phyloP scores from a whole-genome alignment of 2,113 vertebrate genomes.

The Gila orcuttii region DNA sequence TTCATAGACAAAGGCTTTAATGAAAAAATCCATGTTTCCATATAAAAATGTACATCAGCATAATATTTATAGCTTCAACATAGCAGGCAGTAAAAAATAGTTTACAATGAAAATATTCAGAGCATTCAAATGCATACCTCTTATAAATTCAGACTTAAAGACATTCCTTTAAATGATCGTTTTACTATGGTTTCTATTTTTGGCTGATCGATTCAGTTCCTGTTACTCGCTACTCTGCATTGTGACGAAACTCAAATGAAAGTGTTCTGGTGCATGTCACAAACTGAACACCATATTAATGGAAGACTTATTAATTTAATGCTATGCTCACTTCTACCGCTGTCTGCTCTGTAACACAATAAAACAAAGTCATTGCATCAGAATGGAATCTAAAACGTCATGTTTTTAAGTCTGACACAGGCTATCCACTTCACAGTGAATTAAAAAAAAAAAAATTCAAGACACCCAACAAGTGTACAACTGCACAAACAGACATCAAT shows the following conservation, averaged over 20 bases:
- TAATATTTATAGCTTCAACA: slow-evolving; percentile 72
- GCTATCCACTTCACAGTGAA: slow-evolving; percentile 37
- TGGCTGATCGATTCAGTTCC: slow-evolving; percentile 56
- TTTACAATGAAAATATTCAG: slow-evolving; percentile 72
- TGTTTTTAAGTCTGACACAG: slow-evolving; percentile 19
- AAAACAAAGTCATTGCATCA: slow-evolving; percentile 26
- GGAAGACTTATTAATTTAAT: slow-evolving; percentile 31
- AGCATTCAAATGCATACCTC: slow-evolving; percentile 72
- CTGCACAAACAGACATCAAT: slow-evolving; percentile 25
- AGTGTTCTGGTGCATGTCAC: slow-evolving; percentile 32
- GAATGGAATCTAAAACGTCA: slow-evolving; percentile 24
- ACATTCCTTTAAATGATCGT: slow-evolving; percentile 61
- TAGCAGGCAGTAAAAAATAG: slow-evolving; percentile 74
- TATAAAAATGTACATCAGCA: slow-evolving; percentile 69
- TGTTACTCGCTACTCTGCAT: slow-evolving; percentile 51
- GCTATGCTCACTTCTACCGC: slow-evolving; percentile 4
- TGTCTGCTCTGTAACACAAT: neutral
- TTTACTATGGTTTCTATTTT: slow-evolving; percentile 60
- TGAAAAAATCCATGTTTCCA: slow-evolving; percentile 60
- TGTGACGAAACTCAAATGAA: neutral
- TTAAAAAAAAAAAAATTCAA: neutral
- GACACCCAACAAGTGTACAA: slow-evolving; percentile 5
- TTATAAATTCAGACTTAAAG: slow-evolving; percentile 62
- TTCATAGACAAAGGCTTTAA: slow-evolving; percentile 70
- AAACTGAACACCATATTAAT: slow-evolving; percentile 3